Evolutionary conservation across 2,888 invertebrate genomes (phyloP), one percentile per base, ranked within the genome.

Genomic region (Caenorhabditis doughertyi): DNA sequence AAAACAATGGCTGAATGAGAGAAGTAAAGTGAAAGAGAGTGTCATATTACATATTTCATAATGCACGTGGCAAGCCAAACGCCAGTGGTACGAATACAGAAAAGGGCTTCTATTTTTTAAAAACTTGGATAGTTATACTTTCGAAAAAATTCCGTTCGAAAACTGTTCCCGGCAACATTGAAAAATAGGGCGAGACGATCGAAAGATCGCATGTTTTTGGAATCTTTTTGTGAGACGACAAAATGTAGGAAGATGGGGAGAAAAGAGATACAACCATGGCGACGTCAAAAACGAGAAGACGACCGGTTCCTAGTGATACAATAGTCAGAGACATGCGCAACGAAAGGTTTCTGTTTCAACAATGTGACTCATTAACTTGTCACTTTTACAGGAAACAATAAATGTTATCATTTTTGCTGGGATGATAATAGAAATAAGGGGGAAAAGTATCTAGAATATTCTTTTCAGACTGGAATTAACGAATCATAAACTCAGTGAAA

Each of bases 221-320:
- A 3, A 29, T 55, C 16, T n/a, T 56, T n/a, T 70, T 5, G 70
- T 32, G n/a, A 39, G 39, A 39, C 39, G 13, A 11, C 9, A 16
- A 32, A 39, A n/a, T n/a, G n/a, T 39, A 11, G 11, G 16, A 58
- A 11, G 32, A 47, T n/a, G 51, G 27, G 27, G 27, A 51, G 23
- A 62, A 27, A 62, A 21, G 35, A 4, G 27, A 64, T 35, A 65
- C 65, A 51, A 25, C 64, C 21, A 64, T 32, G 65, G 39, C 32
- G 65, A 51, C 49, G 35, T 65, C 65, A 51, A 25, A 51, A 49
- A 29, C 21, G 7, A 27, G 58, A 71, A n/a, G 23, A 72, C 60
- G 42, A 72, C 72, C 72, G 72, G 72, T 72, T 72, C 35, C 18
- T 27, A 21, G 44, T 47, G 49, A 44, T 60, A 72, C 60, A 56